Evolutionary conservation across 2,797 vertebrate species (phyloP), one percentile per base, ranked within the genome.

Genomic region (Darevskia mixta): DNA sequence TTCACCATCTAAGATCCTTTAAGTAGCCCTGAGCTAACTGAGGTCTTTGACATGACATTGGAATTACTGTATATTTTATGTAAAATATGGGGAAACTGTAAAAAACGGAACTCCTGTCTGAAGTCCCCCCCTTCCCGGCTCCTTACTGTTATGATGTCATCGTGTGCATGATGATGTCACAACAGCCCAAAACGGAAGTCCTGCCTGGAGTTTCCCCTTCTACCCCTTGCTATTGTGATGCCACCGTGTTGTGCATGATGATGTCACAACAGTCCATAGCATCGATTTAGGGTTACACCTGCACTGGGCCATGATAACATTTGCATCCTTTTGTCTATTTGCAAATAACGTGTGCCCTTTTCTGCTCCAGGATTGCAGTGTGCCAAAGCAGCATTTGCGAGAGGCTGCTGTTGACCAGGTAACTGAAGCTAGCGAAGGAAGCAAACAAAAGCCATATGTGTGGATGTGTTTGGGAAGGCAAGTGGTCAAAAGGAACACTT

Each of bases 391-490:
- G 69, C 71, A 32, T 75, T 81, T 67, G 5, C 67, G n/a, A 32
- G 41, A 66, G n/a, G 67, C 83, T 75, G 35, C 69, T 75, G 71
- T 69, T 85, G 69, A 89, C 27, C 76, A 79, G 18, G 58, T 69
- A 89, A 89, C 79, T 55, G 38, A 69, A 55, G 41, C 78, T 75
- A 81, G 27, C 1, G 61, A 82, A 86, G 83, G 41, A 76, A 61
- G 83, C 43, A 82, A 89, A 89, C 79, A 87, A 83, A 76, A 87
- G 76, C 77, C 69, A 90, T 77, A 84, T 58, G 58, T 79, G 23
- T 82, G 67, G 75, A 79, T 83, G 73, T 83, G 80, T 87, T 86
- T 87, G 43, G 29, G 20, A 58, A 80, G 82, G 76, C 25, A 80
- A 49, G 10, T 55, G 67, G 45, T 83, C 67, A 41, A 67, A 77